Conservation (phyloP, 2,797 vertebrate species). For the Nannoperca australis region DNA sequence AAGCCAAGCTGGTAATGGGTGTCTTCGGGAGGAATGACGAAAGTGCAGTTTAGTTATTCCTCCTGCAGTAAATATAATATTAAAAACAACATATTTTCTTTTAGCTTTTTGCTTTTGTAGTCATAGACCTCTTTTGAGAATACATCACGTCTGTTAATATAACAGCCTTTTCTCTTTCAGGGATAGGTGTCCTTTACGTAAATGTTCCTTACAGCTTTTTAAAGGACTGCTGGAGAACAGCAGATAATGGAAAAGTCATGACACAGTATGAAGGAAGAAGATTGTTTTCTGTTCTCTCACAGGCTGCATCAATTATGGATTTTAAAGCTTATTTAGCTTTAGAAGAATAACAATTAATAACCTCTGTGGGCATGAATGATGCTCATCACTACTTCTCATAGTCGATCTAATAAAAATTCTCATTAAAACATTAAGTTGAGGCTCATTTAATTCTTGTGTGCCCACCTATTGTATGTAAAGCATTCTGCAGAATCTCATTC, state of each 20-base stretch:
- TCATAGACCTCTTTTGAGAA: neutral
- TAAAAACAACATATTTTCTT: conserved; percentile 2
- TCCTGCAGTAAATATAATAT: conserved; percentile 13
- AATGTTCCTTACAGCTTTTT: conserved; percentile 11
- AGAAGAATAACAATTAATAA: conserved; percentile 34
- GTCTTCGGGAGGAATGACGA: conserved; percentile 32
- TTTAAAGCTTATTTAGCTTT: conserved; percentile 23
- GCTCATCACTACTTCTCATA: neutral
- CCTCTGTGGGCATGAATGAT: neutral
- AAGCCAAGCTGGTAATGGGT: conserved; percentile 38
- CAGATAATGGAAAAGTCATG: neutral
- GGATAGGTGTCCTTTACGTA: neutral
- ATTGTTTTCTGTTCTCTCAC: neutral
- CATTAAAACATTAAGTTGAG: neutral
- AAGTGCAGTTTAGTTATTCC: conserved; percentile 28
- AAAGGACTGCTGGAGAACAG: neutral
- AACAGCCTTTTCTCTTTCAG: neutral
- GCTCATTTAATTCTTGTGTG: conserved; percentile 9
- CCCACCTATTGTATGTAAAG: neutral
- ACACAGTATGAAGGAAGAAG: neutral
- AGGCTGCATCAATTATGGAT: neutral
- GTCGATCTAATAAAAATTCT: neutral
- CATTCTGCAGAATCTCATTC: neutral
- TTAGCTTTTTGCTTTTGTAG: neutral
- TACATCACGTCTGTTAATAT: neutral